Evolutionary conservation across 2,113 vertebrate species (phyloP).

Genomic region (Channa maculata): DNA sequence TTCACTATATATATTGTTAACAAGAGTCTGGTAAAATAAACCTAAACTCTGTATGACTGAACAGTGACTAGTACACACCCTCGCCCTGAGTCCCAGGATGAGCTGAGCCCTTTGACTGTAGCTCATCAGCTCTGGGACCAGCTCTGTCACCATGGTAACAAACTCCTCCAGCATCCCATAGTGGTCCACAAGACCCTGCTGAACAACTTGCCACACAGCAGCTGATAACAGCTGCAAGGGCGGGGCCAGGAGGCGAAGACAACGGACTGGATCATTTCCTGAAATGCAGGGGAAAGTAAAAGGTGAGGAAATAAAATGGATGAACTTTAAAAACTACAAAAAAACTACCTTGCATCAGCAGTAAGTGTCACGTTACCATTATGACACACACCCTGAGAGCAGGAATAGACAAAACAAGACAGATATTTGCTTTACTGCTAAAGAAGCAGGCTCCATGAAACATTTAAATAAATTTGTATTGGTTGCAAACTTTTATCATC

Average conservation of each 20-base stretch:
- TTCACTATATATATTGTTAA: neutral
- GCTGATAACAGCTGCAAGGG: constrained; percentile 83
- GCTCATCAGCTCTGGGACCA: constrained; percentile 85
- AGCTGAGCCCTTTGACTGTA: constrained; percentile 86
- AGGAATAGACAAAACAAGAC: neutral
- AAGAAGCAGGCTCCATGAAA: neutral
- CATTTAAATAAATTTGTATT: neutral
- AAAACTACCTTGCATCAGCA: neutral
- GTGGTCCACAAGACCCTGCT: constrained; percentile 75
- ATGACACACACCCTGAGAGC: neutral
- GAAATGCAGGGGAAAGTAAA: neutral
- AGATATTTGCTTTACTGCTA: neutral
- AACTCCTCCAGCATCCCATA: constrained; percentile 85
- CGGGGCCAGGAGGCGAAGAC: constrained; percentile 76
- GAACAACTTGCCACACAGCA: constrained; percentile 83
- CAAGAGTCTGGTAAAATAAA: neutral
- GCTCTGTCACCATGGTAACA: constrained; percentile 80
- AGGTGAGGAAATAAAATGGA: neutral
- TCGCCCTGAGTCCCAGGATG: constrained; percentile 85
- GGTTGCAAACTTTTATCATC: neutral
- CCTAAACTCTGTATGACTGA: neutral
- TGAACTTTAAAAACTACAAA: neutral
- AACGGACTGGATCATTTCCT: constrained; percentile 74
- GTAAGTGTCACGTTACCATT: neutral
- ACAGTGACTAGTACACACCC: constrained; percentile 73